Percentiles rank a stretch among this genome's conserved stretches.
phyloP scores from a whole-genome alignment of 2,113 vertebrate species.

The Sceloporus tristichus region DNA sequence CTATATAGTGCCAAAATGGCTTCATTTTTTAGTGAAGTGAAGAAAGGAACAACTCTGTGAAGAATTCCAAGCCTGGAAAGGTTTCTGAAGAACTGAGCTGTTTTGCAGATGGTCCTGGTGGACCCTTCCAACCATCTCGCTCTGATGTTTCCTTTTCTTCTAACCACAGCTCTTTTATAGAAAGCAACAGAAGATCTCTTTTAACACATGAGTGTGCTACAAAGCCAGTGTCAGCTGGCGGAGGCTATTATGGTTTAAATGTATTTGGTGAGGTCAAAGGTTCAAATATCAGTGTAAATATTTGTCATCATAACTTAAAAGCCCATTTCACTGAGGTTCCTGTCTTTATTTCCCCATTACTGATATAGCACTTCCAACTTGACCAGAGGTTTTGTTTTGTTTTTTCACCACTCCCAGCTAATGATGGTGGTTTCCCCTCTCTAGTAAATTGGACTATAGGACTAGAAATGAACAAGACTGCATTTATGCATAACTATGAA shows the following conservation, averaged over 20 bases:
- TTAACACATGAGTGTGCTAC: conserved; percentile 16
- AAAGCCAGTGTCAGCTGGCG: conserved; percentile 62
- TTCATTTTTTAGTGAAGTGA: conserved; percentile 25
- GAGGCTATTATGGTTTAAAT: conserved; percentile 53
- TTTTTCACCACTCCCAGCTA: conserved; percentile 51
- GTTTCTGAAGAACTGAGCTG: conserved; percentile 45
- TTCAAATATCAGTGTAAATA: conserved; percentile 56
- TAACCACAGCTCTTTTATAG: conserved; percentile 45
- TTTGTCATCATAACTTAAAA: conserved; percentile 56
- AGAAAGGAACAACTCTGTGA: conserved; percentile 52
- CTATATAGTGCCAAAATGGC: conserved; percentile 35
- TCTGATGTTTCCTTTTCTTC: conserved; percentile 47
- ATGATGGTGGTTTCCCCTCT: neutral
- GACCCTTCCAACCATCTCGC: conserved; percentile 21
- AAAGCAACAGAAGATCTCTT: conserved; percentile 52
- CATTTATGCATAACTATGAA: conserved; percentile 76
- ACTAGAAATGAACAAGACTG: conserved; percentile 72
- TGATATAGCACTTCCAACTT: conserved; percentile 74
- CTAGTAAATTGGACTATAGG: conserved; percentile 74
- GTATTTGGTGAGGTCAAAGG: conserved; percentile 46
- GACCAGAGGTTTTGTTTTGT: conserved; percentile 54
- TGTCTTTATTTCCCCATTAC: conserved; percentile 65
- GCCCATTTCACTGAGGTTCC: conserved; percentile 57
- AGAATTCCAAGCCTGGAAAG: conserved; percentile 37
- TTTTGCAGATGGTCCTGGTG: conserved; percentile 47